A percentile compares a stretch with the other conserved stretches of the same genome.
phyloP scores from a whole-genome alignment of 2,797 vertebrate species.

The Chaunax sp. region DNA sequence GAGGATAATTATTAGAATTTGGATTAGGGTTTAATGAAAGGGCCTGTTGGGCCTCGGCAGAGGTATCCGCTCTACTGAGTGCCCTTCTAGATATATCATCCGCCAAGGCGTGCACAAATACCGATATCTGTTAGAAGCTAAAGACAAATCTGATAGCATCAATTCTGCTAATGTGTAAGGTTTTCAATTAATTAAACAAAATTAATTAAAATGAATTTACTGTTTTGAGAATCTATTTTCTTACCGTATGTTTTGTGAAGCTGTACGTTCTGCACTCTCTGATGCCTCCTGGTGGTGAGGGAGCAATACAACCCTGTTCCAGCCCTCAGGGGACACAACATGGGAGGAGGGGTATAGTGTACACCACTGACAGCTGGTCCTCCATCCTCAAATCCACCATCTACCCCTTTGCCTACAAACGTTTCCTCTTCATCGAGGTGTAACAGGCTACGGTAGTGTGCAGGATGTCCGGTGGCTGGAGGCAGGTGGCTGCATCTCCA shows the following conservation, averaged over 20 bases:
- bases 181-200: too few relatives aligned
- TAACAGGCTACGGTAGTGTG: slow-evolving; percentile 90
- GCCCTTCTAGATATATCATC: too few relatives aligned
- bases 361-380: slow-evolving; percentile 58
- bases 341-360: slow-evolving; percentile 90
- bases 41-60: too few relatives aligned
- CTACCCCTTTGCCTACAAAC: rapidly evolving
- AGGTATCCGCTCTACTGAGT: too few relatives aligned
- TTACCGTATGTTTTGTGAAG: slow-evolving; percentile 26
- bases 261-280: slow-evolving; percentile 63
- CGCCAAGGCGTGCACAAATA: not conserved
- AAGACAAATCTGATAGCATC: too few relatives aligned
- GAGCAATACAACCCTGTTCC: slow-evolving; percentile 91
- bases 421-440: slow-evolving; percentile 33
- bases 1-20: too few relatives aligned
- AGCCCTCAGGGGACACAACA: slow-evolving; percentile 90
- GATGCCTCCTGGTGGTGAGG: slow-evolving; percentile 75
- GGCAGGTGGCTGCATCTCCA: not conserved
- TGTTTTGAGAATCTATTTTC: not conserved
- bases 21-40: too few relatives aligned
- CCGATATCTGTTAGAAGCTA: too few relatives aligned
- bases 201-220: too few relatives aligned
- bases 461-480: slow-evolving; percentile 68
- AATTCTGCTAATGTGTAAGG: too few relatives aligned
- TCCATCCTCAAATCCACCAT: not conserved